phyloP scores from a whole-genome alignment of 2,888 invertebrate species.

The Galeruca laticollis region DNA sequence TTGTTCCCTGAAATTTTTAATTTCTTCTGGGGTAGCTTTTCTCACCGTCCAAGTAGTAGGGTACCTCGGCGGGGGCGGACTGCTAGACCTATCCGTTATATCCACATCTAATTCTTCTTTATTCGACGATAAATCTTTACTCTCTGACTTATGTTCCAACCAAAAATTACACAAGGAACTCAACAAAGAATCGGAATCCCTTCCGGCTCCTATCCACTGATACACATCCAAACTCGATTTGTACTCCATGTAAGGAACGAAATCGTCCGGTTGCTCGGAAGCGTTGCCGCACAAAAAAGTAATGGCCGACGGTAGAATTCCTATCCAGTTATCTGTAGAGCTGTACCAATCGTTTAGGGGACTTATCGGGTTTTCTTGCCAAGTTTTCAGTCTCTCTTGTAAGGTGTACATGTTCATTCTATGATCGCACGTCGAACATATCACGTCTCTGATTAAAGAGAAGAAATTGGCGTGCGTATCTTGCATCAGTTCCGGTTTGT shows the following conservation, averaged over 20 bases:
- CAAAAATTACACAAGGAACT: conserved; percentile 83
- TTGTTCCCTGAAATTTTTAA: conserved; percentile 81
- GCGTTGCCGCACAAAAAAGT: conserved; percentile 88
- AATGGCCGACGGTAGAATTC: conserved; percentile 81
- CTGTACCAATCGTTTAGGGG: conserved; percentile 85
- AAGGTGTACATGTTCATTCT: conserved; percentile 83
- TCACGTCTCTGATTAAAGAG: conserved; percentile 87
- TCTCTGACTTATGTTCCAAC: conserved; percentile 74
- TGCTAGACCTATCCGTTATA: conserved; percentile 64
- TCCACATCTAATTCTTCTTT: conserved; percentile 65
- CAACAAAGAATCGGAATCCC: conserved; percentile 87
- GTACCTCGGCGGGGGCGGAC: conserved; percentile 71
- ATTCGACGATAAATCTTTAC: conserved; percentile 54
- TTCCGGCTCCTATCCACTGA: conserved; percentile 94
- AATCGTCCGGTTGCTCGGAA: conserved; percentile 85
- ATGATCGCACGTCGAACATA: conserved; percentile 87
- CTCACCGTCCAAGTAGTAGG: conserved; percentile 88
- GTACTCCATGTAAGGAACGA: conserved; percentile 89
- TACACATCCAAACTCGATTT: conserved; percentile 80
- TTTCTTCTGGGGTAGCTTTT: conserved; percentile 82
- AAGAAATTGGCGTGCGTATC: conserved; percentile 89
- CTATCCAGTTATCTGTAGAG: conserved; percentile 79
- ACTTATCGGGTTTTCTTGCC: conserved; percentile 85
- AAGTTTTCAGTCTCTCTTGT: conserved; percentile 78
- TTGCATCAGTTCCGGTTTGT: conserved; percentile 75